Evolutionary conservation across 2,797 vertebrate genomes (phyloP), one percentile per base, ranked within the genome.

Genomic region (Crocidura indochinensis): DNA sequence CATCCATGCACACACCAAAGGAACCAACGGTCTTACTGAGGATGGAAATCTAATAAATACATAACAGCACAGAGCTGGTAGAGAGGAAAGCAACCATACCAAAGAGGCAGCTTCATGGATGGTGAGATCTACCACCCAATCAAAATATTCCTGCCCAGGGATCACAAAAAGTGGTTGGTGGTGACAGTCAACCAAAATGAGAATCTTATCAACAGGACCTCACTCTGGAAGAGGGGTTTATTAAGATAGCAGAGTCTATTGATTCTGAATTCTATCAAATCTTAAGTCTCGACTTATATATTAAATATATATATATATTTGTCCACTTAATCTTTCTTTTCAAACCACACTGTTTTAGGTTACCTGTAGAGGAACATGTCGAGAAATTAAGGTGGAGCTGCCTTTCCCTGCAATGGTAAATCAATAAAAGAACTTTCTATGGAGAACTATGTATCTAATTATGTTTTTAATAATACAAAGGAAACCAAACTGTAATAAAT

Each of bases 401-500:
- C 53, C 24, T 68, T 1, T 49, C 19, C 22, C 19, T 77, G 5
- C 24, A 91, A 4, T 49, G 49, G 6, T 14, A 22, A 75, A 56
- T 46, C 17, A 44, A 82, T 29, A 51, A n/a, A 78, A 65, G 10
- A 38, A 2, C 29, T 62, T 85, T 72, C 73, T 24, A 24, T 44
- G 31, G 67, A 88, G 17, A 75, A 82, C 10, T 10, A 38, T 1
- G 1, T 64, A 15, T 29, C 69, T 88, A 64, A 46, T 53, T 73
- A 44, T n/a, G 17, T 31, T 53, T 60, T 77, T 79, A 31, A 90
- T 47, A 90, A 85, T 74, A 84, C 75, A 77, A 83, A 83, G 56
- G 53, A 86, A 94, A 86, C 29, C 20, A 93, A 93, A 89, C 38
- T 38, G 38, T 38, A 38, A 38, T 38, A 38, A 38, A 38, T 38